Evolutionary conservation across 2,113 vertebrate species (phyloP), one percentile per base, ranked within the genome.

Genomic region (Sinocyclocheilus anshuiensis): DNA sequence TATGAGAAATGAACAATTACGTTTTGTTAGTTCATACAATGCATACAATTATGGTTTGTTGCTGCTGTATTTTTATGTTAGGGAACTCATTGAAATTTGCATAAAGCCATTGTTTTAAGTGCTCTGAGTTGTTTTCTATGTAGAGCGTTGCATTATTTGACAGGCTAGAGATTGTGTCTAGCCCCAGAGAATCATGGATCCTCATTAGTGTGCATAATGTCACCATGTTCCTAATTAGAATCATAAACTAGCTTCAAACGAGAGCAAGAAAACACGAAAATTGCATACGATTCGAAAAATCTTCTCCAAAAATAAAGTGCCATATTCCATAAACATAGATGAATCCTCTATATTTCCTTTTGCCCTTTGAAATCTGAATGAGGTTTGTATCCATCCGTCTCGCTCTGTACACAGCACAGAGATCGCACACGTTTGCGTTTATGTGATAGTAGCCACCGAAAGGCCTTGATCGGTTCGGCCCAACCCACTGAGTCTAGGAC

Each of bases 261-360:
- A 61, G 83, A 86, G 86, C 69, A 76, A 81, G 85, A 71, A 75
- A 86, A 48, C 12, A 16, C 63, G 29, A 87, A 72, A 65, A 87
- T 86, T 90, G 87, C 89, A 90, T 87, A 89, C 24, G 33, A 89
- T 87, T 89, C 26, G 16, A 89, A 29, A 80, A 42, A 86, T 82
- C 42, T 74, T 26, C 75, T 88, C 33, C 5, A 77, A 86, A 87
- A 87, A 78, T 92, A 89, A 93, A 94, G 91, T 91, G 92, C 92
- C 90, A 83, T 85, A 88, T 89, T 79, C 53, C 33, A 87, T 80
- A 65, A 77, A 69, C 48, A 50, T 48, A 48, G 45, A 48, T 48
- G 48, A 29, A 55, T 71, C 67, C 67, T 85, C 24, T 16, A 77
- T 9, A 55, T 55, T 55, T 63, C 48, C 61, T 77, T 50, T 82